phyloP scores from a whole-genome alignment of 1,140 invertebrate genomes.

The Dolichoris vasculosae region DNA sequence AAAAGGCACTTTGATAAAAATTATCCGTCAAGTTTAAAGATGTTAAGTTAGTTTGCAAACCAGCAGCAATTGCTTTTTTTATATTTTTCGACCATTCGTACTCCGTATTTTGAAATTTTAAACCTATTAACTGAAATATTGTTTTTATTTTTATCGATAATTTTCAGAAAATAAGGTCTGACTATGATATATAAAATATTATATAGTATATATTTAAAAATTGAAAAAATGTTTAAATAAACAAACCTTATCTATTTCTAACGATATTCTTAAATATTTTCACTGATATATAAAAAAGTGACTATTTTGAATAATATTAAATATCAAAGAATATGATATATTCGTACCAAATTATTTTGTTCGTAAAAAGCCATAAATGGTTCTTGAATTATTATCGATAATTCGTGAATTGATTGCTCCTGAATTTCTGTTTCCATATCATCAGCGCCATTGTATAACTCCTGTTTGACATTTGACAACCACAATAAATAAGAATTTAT shows the following conservation, averaged over 20 bases:
- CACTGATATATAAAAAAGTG: no score
- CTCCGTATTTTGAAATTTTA: constrained; percentile 21
- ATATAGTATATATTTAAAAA: no score
- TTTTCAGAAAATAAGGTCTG: no score
- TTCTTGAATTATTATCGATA: neutral
- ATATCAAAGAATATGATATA: no score
- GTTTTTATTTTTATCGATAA: neutral
- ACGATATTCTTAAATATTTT: no score
- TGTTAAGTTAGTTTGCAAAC: constrained; percentile 4
- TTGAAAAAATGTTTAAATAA: no score
- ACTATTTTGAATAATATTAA: no score
- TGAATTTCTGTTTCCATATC: neutral
- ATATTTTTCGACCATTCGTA: constrained; percentile 24
- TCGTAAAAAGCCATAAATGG: constrained; percentile 20
- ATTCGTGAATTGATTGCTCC: neutral
- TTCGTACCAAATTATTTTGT: neutral
- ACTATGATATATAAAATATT: no score
- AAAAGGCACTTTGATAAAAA: constrained; percentile 17
- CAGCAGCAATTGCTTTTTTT: constrained; percentile 5
- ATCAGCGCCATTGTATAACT: constrained; percentile 1
- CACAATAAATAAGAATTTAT: neutral
- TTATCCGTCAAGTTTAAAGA: neutral
- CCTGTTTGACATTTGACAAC: neutral
- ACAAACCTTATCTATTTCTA: no score
- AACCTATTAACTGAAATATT: neutral